Percentiles rank a stretch among this genome's conserved stretches.
Evolutionary conservation across 1,140 invertebrate genomes (phyloP).

Genomic region (Ladona fulva): DNA sequence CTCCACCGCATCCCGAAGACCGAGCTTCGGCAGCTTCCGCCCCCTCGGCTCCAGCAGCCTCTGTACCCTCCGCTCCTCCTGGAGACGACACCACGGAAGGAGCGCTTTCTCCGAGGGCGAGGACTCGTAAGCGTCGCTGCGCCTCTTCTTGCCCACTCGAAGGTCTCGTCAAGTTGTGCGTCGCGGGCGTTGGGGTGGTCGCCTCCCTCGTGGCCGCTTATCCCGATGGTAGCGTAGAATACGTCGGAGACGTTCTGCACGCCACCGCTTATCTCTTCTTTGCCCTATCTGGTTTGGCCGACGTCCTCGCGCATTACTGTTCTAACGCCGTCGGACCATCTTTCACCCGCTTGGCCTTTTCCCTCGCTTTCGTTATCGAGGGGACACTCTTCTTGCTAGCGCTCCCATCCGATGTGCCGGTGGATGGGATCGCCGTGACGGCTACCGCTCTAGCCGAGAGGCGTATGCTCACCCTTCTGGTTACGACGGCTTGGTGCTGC

Average conservation of each 20-base stretch:
- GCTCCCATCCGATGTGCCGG: conserved; percentile 23
- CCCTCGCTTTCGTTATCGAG: conserved; percentile 36
- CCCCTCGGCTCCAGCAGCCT: not conserved
- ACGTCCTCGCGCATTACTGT: conserved; percentile 37
- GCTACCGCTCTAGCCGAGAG: not conserved
- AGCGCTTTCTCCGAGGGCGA: not conserved
- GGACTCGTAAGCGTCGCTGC: conserved; percentile 16
- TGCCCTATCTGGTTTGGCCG: conserved; percentile 37
- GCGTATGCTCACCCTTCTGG: conserved; percentile 25
- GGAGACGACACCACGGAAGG: not conserved
- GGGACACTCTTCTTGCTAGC: conserved; percentile 34
- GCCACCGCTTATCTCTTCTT: conserved; percentile 39
- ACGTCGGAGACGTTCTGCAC: conserved; percentile 34
- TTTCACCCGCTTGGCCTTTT: conserved; percentile 33
- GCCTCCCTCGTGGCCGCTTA: conserved; percentile 21
- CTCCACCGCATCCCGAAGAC: not conserved
- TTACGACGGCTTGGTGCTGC: conserved; percentile 33
- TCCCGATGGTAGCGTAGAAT: conserved; percentile 18
- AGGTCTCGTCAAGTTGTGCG: conserved; percentile 24
- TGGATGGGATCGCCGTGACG: conserved; percentile 24
- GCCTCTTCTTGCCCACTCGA: conserved; percentile 20
- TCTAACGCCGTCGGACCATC: conserved; percentile 31
- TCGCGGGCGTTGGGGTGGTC: conserved; percentile 23
- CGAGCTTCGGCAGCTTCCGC: not conserved
- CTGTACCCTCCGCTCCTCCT: too few species aligned